Conservation (phyloP, 2,888 invertebrate genomes). For the Lepetodrilus schrolli region DNA sequence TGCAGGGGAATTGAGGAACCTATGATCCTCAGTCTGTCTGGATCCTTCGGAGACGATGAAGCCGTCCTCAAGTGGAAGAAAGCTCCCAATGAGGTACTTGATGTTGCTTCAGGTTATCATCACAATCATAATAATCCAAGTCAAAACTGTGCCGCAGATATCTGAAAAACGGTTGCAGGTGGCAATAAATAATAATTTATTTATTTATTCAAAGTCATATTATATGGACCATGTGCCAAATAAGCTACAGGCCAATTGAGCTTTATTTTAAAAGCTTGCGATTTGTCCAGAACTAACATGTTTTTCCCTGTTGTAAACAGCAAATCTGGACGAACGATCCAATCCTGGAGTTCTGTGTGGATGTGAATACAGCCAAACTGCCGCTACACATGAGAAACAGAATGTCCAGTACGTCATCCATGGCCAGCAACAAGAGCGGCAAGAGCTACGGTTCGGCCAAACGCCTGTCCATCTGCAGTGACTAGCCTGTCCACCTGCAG, state of each 20-base stretch:
- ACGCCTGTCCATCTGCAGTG: not conserved
- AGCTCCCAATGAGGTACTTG: constrained; percentile 74
- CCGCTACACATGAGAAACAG: constrained; percentile 67
- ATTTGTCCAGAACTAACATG: not conserved
- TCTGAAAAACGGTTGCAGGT: not conserved
- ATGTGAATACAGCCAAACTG: constrained; percentile 69
- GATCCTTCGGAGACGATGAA: constrained; percentile 77
- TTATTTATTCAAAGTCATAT: too few relatives aligned
- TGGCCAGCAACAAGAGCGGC: constrained; percentile 39
- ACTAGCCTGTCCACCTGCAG: too few relatives aligned
- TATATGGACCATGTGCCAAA: too few relatives aligned
- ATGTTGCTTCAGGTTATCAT: too few relatives aligned
- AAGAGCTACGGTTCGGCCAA: not conserved
- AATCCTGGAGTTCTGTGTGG: constrained; percentile 71
- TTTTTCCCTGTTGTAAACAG: constrained; percentile 49
- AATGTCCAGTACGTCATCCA: constrained; percentile 53
- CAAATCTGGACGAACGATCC: constrained; percentile 75
- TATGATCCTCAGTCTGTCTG: constrained; percentile 76
- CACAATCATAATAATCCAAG: too few relatives aligned
- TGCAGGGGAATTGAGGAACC: constrained; percentile 69
- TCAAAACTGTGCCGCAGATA: not conserved
- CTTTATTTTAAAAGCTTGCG: too few relatives aligned
- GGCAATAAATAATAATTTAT: too few relatives aligned
- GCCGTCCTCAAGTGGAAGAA: constrained; percentile 77
- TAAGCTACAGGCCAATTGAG: too few relatives aligned